Evolutionary conservation across 2,888 invertebrate genomes (phyloP), one percentile per base, ranked within the genome.

Genomic region (Tipula lateralis): DNA sequence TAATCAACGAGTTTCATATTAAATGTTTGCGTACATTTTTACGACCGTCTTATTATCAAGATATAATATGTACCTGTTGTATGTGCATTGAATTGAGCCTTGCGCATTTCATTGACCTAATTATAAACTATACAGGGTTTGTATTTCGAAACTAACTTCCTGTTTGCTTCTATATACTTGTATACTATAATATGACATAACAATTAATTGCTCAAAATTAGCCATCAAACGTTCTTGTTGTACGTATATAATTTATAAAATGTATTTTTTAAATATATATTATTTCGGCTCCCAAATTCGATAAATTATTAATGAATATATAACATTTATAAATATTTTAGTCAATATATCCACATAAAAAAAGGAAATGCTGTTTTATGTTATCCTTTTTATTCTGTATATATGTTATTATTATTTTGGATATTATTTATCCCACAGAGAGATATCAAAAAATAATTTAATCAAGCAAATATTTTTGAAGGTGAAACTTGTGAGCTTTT

Each of bases 401-500:
- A 19, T 66, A 50, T 50, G 6, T 7, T 66, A 66, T 24, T 24
- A 19, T 24, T 66, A 66, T 66, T 66, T 66, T 66, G 13, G 24
- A 24, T 66, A 66, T 66, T 24, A 66, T 66, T 66, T 66, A 66
- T 66, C 24, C 66, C 66, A 24, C 66, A n/a, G 66, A 66, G 66
- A 66, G 66, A 66, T 66, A 66, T 66, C 66, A 66, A 24, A 24
- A 66, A 66, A 66, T 66, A 66, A 66, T 66, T 66, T 66, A 66
- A 66, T 66, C 66, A 66, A 66, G 66, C 24, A 66, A 66, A 66
- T 24, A 66, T 24, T 66, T 66, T 24, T 66, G 66, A 66, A 66
- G 66, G 66, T 66, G 24, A 66, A 66, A 66, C 9, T 66, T 66
- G 50, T 50, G 6, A 19, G 50, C 16, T 44, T 44, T 16, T 44